Percentiles rank a stretch among this genome's conserved stretches.
These are phyloP conservation scores for Sphaerodactylus townsendi DNA, from an alignment of 2,113 vertebrate genomes.

Conservation along the genomic window DNA sequence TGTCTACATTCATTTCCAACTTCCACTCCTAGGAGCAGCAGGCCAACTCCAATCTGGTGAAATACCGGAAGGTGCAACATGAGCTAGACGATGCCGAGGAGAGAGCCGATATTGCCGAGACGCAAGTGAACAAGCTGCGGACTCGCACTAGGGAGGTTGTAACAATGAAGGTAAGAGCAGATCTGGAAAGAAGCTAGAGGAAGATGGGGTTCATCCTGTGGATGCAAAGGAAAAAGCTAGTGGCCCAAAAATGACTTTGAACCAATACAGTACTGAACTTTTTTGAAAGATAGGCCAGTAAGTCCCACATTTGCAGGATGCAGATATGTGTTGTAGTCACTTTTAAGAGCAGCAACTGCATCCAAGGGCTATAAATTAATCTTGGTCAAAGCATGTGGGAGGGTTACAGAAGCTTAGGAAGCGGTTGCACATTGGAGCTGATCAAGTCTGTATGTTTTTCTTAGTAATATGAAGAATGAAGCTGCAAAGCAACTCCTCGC, in stretches of 20 bases:
- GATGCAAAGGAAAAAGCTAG: neutral
- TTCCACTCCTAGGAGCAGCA: constrained; percentile 83
- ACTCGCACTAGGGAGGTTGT: constrained; percentile 74
- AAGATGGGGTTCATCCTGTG: neutral
- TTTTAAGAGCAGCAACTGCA: neutral
- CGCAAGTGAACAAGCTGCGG: constrained; percentile 87
- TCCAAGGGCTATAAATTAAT: neutral
- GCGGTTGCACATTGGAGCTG: neutral
- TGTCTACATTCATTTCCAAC: neutral
- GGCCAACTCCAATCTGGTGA: constrained; percentile 81
- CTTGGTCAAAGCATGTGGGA: neutral
- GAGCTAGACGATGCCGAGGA: constrained; percentile 90
- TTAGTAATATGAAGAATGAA: constrained; percentile 54
- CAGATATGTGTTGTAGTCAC: too few relatives aligned
- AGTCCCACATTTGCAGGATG: neutral
- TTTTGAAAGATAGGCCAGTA: neutral
- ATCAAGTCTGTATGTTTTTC: neutral
- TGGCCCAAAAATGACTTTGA: neutral
- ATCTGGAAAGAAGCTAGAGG: neutral
- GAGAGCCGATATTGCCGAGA: constrained; percentile 86
- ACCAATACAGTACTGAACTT: neutral
- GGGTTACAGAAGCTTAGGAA: neutral
- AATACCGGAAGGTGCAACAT: constrained; percentile 88
- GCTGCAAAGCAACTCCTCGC: fast-evolving
- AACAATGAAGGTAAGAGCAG: constrained; percentile 75